A percentile compares a stretch with the other conserved stretches of the same genome.
Evolutionary conservation across 2,113 vertebrate genomes (phyloP).

Genomic region (Lasiurus borealis): DNA sequence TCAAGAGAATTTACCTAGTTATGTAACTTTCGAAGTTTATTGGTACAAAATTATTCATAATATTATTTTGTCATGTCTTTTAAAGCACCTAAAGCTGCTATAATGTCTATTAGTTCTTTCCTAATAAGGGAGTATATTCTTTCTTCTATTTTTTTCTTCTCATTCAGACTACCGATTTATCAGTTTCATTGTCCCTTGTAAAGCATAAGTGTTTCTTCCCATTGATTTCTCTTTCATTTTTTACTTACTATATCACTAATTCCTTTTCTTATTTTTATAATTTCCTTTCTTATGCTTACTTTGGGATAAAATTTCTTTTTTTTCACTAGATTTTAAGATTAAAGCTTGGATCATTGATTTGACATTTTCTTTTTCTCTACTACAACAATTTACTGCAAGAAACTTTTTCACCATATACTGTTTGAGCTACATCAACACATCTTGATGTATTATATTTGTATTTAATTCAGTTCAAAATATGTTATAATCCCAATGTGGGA

Average conservation of each 20-base stretch:
- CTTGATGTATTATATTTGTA: neutral
- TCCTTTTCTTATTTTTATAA: neutral
- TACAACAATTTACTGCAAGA: neutral
- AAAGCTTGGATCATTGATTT: neutral
- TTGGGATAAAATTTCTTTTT: neutral
- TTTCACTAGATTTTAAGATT: neutral
- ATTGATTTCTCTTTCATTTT: neutral
- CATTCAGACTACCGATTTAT: neutral
- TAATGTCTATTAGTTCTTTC: neutral
- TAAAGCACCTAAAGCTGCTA: neutral
- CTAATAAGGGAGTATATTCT: neutral
- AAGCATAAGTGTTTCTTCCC: neutral
- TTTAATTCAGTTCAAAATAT: neutral
- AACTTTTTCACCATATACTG: neutral
- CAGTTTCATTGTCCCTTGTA: slow-evolving; percentile 22
- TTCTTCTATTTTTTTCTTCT: neutral
- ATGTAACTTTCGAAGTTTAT: neutral
- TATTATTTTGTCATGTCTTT: neutral
- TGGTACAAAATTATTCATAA: neutral
- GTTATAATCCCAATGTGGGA: neutral
- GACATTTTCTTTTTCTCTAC: neutral
- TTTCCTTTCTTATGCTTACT: slow-evolving; percentile 24
- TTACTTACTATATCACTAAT: neutral
- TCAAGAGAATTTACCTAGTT: neutral
- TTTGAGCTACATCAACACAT: neutral